Evolutionary conservation across 2,113 vertebrate genomes (phyloP), one percentile per base, ranked within the genome.

Genomic region (Trichechus manatus): DNA sequence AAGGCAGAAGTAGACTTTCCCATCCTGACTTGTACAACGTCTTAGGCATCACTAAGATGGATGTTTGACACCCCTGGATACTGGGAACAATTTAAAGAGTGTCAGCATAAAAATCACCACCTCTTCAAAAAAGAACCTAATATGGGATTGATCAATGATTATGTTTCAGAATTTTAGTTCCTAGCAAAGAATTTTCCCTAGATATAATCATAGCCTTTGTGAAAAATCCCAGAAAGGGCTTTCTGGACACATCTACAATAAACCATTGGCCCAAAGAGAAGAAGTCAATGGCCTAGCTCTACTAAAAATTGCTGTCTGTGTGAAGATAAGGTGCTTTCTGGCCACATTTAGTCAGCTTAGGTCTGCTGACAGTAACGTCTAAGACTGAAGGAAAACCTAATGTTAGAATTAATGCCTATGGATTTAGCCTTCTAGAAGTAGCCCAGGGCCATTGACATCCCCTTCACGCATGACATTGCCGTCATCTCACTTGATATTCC

Each of bases 41-140:
- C 23, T 9, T 50, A 5, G 10, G 29, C 42, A 33, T 0, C 44
- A 31, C 25, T 29, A 0, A 13, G 50, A 80, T 15, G 15, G 13
- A 31, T 1, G 0, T 15, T 0, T 23, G 13, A 19, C 31, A 68
- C 9, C n/a, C 13, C 23, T 47, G 20, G 22, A 42, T n/a, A 27
- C 13, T 27, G 2, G 31, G 5, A 0, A 25, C 0, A 23, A 29
- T 27, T 87, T 1, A 0, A 9, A 56, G 17, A 68, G 25, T 10
- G 1, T 15, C 5, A 22, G 50, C 1, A 9, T 9, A 59, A 10
- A 72, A 86, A 47, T 2, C 5, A 33, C 9, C 3, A 39, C 23
- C 1, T 75, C 68, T 90, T 82, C n/a, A 9, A 31, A 50, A 78
- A 47, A 2, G 6, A 36, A 63, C 20, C 3, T 15, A 11, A 53